Evolutionary conservation across 2,888 invertebrate genomes (phyloP).

Genomic region (Altica lythri): DNA sequence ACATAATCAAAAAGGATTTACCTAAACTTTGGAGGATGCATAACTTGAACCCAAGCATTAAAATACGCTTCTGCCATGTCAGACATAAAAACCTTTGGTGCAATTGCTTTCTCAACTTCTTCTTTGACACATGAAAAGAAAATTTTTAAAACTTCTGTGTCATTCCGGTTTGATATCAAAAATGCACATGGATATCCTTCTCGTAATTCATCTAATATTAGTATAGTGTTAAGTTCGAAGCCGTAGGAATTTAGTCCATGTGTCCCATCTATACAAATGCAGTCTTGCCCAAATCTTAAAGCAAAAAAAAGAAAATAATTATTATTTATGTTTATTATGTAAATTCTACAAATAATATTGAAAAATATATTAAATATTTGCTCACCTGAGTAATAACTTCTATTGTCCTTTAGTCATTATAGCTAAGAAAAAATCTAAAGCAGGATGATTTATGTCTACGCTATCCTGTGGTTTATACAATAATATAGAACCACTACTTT

Average conservation of each 20-base stretch:
- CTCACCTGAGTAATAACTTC: slow-evolving; percentile 36
- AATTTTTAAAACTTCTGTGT: slow-evolving; percentile 6
- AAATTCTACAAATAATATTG: no score
- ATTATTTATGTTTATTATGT: no score
- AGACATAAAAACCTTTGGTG: slow-evolving; percentile 15
- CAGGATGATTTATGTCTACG: neutral
- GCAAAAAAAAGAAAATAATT: no score
- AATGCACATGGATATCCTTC: slow-evolving; percentile 37
- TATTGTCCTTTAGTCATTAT: slow-evolving; percentile 38
- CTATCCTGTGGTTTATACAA: slow-evolving; percentile 13
- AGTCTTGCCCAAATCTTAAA: slow-evolving; percentile 34
- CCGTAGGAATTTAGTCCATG: slow-evolving; percentile 35
- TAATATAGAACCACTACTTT: slow-evolving; percentile 7
- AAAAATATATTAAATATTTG: no score
- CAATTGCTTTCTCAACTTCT: neutral
- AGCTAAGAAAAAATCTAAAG: slow-evolving; percentile 37
- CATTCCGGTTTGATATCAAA: neutral
- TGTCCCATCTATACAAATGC: slow-evolving; percentile 41
- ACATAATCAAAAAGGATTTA: neutral
- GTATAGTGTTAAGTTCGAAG: slow-evolving; percentile 36
- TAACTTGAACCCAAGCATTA: slow-evolving; percentile 16
- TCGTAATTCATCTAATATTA: slow-evolving; percentile 35
- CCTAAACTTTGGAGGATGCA: neutral
- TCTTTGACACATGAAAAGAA: slow-evolving; percentile 1
- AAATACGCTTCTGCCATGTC: slow-evolving; percentile 13